Evolutionary conservation across 2,888 invertebrate genomes (phyloP).

Genomic region (Athalia circularis): DNA sequence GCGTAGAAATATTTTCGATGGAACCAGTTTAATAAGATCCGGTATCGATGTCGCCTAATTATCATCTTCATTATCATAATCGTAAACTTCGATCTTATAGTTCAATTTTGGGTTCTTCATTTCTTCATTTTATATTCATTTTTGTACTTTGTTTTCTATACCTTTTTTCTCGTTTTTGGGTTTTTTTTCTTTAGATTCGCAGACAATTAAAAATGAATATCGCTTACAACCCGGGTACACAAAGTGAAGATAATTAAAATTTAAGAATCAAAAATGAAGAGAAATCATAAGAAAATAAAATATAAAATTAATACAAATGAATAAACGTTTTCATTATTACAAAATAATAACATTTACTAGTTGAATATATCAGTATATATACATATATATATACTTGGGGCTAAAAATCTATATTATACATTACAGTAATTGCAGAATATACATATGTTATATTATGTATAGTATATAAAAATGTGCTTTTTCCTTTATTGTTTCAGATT

Average conservation of each 20-base stretch:
- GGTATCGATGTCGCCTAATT: too few species aligned
- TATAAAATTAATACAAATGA: not conserved
- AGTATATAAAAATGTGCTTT: constrained; percentile 27
- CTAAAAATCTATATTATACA: too few species aligned
- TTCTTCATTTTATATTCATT: too few species aligned
- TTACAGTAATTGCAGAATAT: too few species aligned
- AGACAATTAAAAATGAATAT: not conserved
- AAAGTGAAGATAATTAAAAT: not conserved
- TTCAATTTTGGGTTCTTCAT: too few species aligned
- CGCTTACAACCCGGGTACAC: not conserved
- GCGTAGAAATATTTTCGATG: too few species aligned
- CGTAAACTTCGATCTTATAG: too few species aligned
- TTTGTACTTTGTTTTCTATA: not conserved
- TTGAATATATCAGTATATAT: too few species aligned
- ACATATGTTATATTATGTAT: too few species aligned
- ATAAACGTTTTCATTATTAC: not conserved
- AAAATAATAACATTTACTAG: not conserved
- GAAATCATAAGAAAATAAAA: not conserved
- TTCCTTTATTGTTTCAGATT: not conserved
- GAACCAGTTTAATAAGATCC: too few species aligned
- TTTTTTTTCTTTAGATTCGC: not conserved
- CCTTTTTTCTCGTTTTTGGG: not conserved
- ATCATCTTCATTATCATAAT: too few species aligned
- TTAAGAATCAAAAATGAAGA: not conserved
- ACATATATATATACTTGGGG: too few species aligned